Evolutionary conservation across 2,888 invertebrate genomes (phyloP).

Genomic region (Asteroscopus sphinx): DNA sequence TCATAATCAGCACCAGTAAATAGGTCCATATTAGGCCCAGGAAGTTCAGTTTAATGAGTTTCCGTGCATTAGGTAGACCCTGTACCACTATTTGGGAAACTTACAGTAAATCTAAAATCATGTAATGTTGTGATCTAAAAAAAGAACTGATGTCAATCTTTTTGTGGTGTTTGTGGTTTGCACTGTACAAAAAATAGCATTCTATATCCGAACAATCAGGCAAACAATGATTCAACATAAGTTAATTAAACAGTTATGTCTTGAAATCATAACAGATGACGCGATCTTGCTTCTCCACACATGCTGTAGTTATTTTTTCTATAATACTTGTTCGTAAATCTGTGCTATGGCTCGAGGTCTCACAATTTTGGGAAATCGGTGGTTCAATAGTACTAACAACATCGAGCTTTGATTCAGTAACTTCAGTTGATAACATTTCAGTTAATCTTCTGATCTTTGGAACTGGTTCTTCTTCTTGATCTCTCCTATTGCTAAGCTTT

Average conservation of each 20-base stretch:
- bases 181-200: no score
- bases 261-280: constrained; percentile 69
- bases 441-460: background rate
- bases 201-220: background rate
- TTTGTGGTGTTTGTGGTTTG: no score
- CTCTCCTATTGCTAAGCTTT: background rate
- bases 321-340: constrained; percentile 1
- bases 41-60: no score
- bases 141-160: no score
- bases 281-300: constrained; percentile 70
- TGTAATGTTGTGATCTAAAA: no score
- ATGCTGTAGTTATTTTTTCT: constrained; percentile 43
- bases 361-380: background rate
- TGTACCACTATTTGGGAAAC: no score
- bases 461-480: background rate
- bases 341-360: background rate
- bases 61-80: no score
- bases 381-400: background rate
- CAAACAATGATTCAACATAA: background rate
- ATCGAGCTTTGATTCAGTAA: constrained; percentile 2
- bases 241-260: constrained; percentile 5
- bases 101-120: background rate
- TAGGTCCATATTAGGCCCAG: no score
- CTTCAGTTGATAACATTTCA: constrained; percentile 2
- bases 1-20: no score